Percentiles rank a stretch among this genome's conserved stretches.
These are phyloP conservation scores for Prolemur simus DNA, from an alignment of 2,113 vertebrate species.

Conservation along the genomic window DNA sequence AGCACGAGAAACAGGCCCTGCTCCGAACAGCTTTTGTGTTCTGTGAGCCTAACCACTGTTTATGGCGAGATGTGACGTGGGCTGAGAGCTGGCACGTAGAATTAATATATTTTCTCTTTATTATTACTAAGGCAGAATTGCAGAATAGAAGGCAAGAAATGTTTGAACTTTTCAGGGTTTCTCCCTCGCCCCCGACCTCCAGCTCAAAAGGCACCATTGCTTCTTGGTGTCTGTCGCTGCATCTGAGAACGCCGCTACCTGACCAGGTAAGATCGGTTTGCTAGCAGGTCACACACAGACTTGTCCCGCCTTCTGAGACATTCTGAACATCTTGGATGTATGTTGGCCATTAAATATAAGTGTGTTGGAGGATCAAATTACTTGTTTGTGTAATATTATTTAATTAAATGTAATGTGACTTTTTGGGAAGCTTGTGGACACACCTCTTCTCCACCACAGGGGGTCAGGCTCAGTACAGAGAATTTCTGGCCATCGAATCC, in stretches of 20 bases:
- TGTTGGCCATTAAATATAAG: background rate
- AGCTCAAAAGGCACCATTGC: background rate
- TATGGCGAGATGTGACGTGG: background rate
- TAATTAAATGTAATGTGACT: background rate
- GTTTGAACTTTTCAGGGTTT: background rate
- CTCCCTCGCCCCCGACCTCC: background rate
- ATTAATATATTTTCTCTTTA: background rate
- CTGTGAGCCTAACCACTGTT: background rate
- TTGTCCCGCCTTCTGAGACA: background rate
- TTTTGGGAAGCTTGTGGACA: background rate
- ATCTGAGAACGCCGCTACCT: background rate
- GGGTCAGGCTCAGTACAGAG: slow-evolving; percentile 20
- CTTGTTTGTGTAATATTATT: background rate
- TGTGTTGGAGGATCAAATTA: background rate
- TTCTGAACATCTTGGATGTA: background rate
- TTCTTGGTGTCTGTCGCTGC: background rate
- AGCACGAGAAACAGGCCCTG: background rate
- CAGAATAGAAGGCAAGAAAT: background rate
- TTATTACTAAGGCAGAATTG: background rate
- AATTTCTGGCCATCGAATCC: background rate
- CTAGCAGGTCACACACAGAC: background rate
- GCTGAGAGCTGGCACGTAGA: background rate
- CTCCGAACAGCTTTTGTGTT: background rate
- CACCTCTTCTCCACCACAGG: background rate
- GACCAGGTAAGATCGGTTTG: background rate